Evolutionary conservation across 2,888 invertebrate genomes (phyloP).

Genomic region (Parnassius orleans): DNA sequence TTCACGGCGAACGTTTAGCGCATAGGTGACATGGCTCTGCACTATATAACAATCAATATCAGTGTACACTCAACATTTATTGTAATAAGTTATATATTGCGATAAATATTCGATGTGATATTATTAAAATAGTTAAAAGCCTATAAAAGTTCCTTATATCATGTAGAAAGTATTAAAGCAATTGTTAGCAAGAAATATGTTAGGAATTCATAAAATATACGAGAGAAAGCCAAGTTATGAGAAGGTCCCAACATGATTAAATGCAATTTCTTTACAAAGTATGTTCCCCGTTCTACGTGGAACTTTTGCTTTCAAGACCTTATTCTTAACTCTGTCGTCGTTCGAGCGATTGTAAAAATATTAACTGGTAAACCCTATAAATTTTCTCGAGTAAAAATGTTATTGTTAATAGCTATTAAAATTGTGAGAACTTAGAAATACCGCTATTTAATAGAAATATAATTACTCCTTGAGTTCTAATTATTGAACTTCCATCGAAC

Average conservation of each 20-base stretch:
- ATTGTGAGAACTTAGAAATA: conserved; percentile 13
- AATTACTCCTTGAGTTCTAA: conserved; percentile 7
- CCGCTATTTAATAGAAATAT: conserved; percentile 8
- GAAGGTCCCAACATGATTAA: conserved; percentile 69
- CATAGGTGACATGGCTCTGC: too few species aligned
- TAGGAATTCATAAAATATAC: conserved; percentile 68
- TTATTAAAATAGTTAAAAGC: conserved; percentile 61
- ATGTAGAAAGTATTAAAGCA: conserved; percentile 63
- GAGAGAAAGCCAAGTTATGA: conserved; percentile 62
- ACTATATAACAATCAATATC: too few species aligned
- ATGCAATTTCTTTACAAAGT: conserved; percentile 77
- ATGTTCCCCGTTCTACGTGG: conserved; percentile 57
- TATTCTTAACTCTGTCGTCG: conserved; percentile 49
- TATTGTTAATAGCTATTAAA: conserved; percentile 20
- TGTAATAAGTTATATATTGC: too few species aligned
- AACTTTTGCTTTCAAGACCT: conserved; percentile 65
- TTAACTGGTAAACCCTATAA: conserved; percentile 33
- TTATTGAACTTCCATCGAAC: background rate
- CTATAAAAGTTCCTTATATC: conserved; percentile 49
- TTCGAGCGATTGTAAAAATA: conserved; percentile 43
- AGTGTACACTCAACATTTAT: too few species aligned
- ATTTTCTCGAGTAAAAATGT: conserved; percentile 26
- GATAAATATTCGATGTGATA: conserved; percentile 40
- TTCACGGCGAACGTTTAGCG: too few species aligned
- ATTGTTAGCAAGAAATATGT: conserved; percentile 71